A percentile compares a stretch with the other conserved stretches of the same genome.
These are phyloP conservation scores for Tychaedon coryphoeus DNA, from an alignment of 2,113 vertebrate genomes.

Conservation along the genomic window DNA sequence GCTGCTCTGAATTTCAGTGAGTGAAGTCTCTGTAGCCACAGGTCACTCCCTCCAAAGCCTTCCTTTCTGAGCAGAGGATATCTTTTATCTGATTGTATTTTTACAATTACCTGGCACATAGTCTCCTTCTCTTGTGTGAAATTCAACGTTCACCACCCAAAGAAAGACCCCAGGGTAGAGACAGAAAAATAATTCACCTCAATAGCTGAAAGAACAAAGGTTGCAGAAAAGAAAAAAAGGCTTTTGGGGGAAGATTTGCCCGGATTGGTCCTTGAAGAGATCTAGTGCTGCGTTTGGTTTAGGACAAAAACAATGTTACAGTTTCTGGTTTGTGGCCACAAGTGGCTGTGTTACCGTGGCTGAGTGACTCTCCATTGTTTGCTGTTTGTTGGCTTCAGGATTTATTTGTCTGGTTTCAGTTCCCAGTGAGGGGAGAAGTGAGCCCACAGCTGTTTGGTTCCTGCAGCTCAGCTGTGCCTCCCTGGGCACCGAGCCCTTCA, in stretches of 20 bases:
- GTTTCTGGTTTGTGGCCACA: neutral
- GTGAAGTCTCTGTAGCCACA: neutral
- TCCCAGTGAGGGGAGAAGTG: neutral
- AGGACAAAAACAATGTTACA: neutral
- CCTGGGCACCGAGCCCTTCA: neutral
- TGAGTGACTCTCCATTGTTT: rapidly evolving
- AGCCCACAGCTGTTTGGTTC: neutral
- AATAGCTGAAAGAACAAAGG: neutral
- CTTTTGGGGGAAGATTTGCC: neutral
- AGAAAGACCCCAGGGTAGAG: rapidly evolving
- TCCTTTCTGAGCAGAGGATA: neutral
- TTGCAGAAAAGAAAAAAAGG: neutral
- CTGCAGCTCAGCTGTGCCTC: neutral
- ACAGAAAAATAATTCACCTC: neutral
- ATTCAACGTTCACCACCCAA: neutral
- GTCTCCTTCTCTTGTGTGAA: neutral
- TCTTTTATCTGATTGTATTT: neutral
- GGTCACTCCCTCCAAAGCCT: neutral
- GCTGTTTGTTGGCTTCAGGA: neutral
- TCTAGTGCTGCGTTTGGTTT: neutral
- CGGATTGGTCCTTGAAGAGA: neutral
- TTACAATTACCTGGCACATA: neutral
- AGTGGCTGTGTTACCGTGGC: neutral
- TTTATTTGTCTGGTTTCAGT: constrained; percentile 13
- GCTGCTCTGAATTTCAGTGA: neutral